Evolutionary conservation across 2,888 invertebrate species (phyloP).

Genomic region (Hypselothyrea guttata): DNA sequence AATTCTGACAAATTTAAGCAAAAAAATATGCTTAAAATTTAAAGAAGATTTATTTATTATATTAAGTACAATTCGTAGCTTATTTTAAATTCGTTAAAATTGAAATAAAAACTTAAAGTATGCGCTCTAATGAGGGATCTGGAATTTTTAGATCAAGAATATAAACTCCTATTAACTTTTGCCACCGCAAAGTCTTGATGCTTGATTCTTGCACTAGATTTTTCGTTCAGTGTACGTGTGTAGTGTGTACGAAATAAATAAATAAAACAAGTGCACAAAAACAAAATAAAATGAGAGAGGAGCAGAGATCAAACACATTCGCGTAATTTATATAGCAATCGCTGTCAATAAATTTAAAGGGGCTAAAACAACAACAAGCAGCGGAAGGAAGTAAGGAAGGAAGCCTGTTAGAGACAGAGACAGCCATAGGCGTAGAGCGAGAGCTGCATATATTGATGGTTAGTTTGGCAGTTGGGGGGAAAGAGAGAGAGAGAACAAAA

Average conservation of each 20-base stretch:
- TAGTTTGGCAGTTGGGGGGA: not conserved
- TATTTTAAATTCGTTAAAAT: no score
- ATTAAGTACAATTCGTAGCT: no score
- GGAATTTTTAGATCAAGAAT: no score
- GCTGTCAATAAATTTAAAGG: slow-evolving; percentile 56
- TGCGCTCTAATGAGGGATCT: no score
- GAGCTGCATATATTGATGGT: not conserved
- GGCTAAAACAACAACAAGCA: not conserved
- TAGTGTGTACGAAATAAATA: slow-evolving; percentile 11
- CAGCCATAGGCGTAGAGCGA: no score
- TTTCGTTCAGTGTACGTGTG: not conserved
- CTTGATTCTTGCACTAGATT: not conserved
- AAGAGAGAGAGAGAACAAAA: not conserved
- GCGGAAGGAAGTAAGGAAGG: not conserved
- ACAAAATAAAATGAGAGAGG: not conserved
- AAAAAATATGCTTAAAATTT: no score
- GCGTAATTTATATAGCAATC: slow-evolving; percentile 55
- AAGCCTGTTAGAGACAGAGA: not conserved
- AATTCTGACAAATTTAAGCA: no score
- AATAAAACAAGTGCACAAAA: not conserved
- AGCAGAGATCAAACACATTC: slow-evolving; percentile 9
- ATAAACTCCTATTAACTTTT: no score
- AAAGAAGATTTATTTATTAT: no score
- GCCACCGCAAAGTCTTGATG: no score
- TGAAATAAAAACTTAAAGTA: no score